These are phyloP conservation scores for Escarpia spicata DNA, from an alignment of 2,888 invertebrate genomes.

Conservation along the genomic window DNA sequence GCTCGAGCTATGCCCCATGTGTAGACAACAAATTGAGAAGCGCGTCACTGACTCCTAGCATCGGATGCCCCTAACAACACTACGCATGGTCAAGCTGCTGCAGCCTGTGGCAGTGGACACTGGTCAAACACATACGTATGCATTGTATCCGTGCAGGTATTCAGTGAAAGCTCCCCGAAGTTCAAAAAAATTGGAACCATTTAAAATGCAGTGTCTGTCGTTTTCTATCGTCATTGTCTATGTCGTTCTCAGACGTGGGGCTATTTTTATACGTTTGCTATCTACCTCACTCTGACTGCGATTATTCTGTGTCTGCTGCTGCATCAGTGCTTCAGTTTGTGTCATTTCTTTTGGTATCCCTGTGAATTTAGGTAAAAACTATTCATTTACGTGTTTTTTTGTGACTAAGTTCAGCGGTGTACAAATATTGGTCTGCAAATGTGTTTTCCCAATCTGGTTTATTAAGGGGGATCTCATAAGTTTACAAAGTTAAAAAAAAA, in stretches of 20 bases:
- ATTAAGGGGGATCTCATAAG: not conserved
- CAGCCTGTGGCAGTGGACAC: not conserved
- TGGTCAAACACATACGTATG: not conserved
- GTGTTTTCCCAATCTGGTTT: not conserved
- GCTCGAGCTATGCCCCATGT: constrained; percentile 87
- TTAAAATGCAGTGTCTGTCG: not conserved
- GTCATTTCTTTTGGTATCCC: not conserved
- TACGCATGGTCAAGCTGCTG: not conserved
- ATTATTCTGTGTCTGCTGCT: not conserved
- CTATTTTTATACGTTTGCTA: constrained; percentile 5
- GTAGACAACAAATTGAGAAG: constrained; percentile 75
- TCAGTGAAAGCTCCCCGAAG: not conserved
- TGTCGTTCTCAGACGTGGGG: not conserved
- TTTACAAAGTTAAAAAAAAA: too few species aligned
- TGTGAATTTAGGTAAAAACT: not conserved
- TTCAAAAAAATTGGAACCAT: not conserved
- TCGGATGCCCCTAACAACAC: not conserved
- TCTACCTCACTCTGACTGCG: not conserved
- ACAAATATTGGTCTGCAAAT: not conserved
- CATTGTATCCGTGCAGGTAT: not conserved
- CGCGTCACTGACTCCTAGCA: constrained; percentile 34
- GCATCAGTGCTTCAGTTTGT: not conserved
- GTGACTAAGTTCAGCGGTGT: not conserved
- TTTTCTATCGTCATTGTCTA: not conserved
- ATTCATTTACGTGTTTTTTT: not conserved